Base-by-base conservation (phyloP, 2,113 vertebrate species). In the Nettapus auritus region DNA sequence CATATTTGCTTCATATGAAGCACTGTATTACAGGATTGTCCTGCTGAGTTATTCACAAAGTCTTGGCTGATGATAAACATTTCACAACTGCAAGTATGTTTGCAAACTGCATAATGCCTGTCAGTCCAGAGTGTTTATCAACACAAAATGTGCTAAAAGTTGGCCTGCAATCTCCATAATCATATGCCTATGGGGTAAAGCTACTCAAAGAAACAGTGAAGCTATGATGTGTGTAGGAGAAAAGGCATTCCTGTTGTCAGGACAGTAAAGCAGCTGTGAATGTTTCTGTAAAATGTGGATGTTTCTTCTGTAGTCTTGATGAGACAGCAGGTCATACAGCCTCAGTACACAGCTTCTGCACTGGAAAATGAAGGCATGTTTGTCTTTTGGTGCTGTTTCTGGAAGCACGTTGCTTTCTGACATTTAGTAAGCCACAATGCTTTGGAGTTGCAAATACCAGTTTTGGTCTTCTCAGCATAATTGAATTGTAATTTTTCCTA, bases 401-500 rank as follows among this genome's bases (percentile, higher is more conserved):
- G 26, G 26, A 73, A 64, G 11, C 38, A 29, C 13, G 1, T 14
- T 10, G 29, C 3, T 31, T 70, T 53, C 42, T 59, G 68, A 29
- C 10, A 4, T 34, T n/a, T n/a, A 26, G 9, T 18, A 33, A 89
- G 20, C 18, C 44, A 11, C 29, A 19, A 0, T 11, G 16, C 2
- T 1, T 26, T n/a, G 28, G 14, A 62, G 28, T 0, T 59, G 46
- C 22, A 83, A 82, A 40, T 9, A 9, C 36, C n/a, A 15, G 22
- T 40, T 93, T 50, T 73, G 36, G 8, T 77, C 16, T 44, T 44
- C 31, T 63, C 0, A 0, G 7, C 0, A 0, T 69, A 21, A 19
- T 36, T 34, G 38, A 80, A 69, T 66, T 86, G 25, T 14, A 23
- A 19, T 33, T 33, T 88, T 77, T 44, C 29, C 57, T 74, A 5